Base-by-base conservation (phyloP, 1,140 invertebrate species). In the Drosophila lacteicornis region DNA sequence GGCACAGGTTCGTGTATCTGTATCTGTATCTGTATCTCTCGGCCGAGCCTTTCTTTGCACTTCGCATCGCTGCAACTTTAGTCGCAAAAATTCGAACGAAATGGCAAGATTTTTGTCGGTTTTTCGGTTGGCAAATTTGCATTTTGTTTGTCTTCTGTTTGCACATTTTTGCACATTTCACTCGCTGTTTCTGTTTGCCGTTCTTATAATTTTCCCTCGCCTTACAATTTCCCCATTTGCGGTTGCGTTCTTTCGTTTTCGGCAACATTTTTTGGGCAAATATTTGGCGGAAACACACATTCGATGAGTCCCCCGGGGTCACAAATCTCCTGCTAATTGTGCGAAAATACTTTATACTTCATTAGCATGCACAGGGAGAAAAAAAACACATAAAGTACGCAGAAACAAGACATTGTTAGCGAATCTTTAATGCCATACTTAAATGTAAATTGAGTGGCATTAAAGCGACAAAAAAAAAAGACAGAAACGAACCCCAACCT, bases 1-100 rank as follows among this genome's bases (percentile, higher is more conserved):
- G 17, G 25, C 56, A 17, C 38, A 60, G 56, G 62, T 61, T 61
- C 30, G 56, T 17, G 9, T 65, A 25, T 36, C 19, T 13, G 17
- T 25, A n/a, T 36, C 19, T 13, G 17, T 25, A n/a, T 38, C 42
- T 22, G 51, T 56, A 15, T 43, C 9, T 36, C 36, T n/a, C 8
- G 30, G 49, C 19, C 80, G 75, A 77, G 84, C 76, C 84, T 88
- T 88, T 88, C 83, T 80, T 87, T 87, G 73, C 84, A 62, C 50
- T 78, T 68, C 55, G 49, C 73, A 77, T 73, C 63, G 75, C 50
- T 83, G 80, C 80, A 75, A 55, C 22, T 70, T 46, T 22, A 60
- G 33, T 71, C 55, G 59, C 22, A 66, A 85, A 85, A 85, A 62
- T 85, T 85, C 82, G 30, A 42, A 36, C 53, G 79, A 82, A 81